A percentile compares a stretch with the other conserved stretches of the same genome.
Evolutionary conservation across 2,888 invertebrate genomes (phyloP).

Genomic region (Alloscopus bannaensis): DNA sequence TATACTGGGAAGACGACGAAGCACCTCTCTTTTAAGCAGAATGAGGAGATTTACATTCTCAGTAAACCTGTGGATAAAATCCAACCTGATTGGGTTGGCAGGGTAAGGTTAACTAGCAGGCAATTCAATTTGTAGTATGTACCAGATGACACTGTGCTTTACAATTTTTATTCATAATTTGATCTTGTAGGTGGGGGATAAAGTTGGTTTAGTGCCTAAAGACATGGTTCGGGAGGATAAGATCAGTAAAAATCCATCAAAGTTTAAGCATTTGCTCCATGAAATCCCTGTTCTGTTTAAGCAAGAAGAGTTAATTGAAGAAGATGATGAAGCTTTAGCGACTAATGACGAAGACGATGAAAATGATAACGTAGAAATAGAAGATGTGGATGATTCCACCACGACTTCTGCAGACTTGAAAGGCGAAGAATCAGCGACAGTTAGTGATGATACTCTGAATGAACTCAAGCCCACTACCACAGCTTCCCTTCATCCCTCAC

Average conservation of each 20-base stretch:
- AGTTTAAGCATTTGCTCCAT: slow-evolving; percentile 60
- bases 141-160: too few relatives aligned
- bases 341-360: slow-evolving; percentile 31
- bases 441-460: background rate
- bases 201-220: slow-evolving; percentile 70
- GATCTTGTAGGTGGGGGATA: slow-evolving; percentile 63
- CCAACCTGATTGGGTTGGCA: slow-evolving; percentile 69
- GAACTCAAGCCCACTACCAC: background rate
- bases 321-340: slow-evolving; percentile 24
- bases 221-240: slow-evolving; percentile 68
- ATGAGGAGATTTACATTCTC: slow-evolving; percentile 69
- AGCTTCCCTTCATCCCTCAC: background rate
- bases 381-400: background rate
- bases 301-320: slow-evolving; percentile 41
- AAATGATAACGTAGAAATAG: background rate
- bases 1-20: slow-evolving; percentile 67
- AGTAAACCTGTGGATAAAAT: slow-evolving; percentile 66
- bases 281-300: slow-evolving; percentile 22
- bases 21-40: slow-evolving; percentile 68
- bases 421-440: background rate
- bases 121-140: too few relatives aligned
- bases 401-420: background rate
- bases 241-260: slow-evolving; percentile 59
- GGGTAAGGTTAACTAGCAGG: slow-evolving; percentile 55
- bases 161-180: slow-evolving; percentile 12